phyloP scores from a whole-genome alignment of 2,113 vertebrate species.

The Eretmodus cyanostictus region DNA sequence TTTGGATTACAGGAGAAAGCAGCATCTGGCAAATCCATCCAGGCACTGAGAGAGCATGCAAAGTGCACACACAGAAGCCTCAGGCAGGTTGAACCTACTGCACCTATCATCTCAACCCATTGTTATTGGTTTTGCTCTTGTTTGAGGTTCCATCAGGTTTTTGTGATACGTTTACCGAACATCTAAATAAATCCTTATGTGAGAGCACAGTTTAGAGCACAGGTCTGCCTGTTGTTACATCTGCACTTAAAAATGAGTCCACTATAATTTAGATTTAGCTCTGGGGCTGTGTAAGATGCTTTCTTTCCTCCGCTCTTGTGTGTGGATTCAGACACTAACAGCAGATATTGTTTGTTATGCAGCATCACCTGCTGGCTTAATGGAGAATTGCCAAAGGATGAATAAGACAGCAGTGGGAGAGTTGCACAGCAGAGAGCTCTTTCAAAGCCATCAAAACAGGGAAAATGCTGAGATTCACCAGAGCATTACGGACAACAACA shows the following conservation, averaged over 20 bases:
- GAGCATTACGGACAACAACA: not conserved
- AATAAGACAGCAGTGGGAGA: not conserved
- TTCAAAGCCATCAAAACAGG: not conserved
- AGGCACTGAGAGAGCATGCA: not conserved
- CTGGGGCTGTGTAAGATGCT: not conserved
- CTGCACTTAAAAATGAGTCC: not conserved
- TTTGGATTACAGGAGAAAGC: not conserved
- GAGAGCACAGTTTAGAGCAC: not conserved
- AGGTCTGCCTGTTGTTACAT: not conserved
- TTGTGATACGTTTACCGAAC: not conserved
- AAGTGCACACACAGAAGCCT: not conserved
- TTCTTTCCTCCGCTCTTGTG: not conserved
- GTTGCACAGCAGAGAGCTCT: not conserved
- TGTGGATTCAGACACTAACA: not conserved
- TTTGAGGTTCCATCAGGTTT: not conserved
- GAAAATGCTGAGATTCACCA: not conserved
- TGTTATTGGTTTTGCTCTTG: not conserved
- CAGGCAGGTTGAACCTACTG: not conserved
- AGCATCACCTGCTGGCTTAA: slow-evolving; percentile 64
- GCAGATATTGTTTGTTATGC: slow-evolving; percentile 46
- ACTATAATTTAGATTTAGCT: not conserved
- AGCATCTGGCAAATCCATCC: not conserved
- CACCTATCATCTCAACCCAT: not conserved
- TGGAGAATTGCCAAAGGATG: slow-evolving; percentile 58
- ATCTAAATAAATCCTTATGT: not conserved